Base-by-base conservation (phyloP, 2,113 vertebrate genomes). In the Galeopterus variegatus region DNA sequence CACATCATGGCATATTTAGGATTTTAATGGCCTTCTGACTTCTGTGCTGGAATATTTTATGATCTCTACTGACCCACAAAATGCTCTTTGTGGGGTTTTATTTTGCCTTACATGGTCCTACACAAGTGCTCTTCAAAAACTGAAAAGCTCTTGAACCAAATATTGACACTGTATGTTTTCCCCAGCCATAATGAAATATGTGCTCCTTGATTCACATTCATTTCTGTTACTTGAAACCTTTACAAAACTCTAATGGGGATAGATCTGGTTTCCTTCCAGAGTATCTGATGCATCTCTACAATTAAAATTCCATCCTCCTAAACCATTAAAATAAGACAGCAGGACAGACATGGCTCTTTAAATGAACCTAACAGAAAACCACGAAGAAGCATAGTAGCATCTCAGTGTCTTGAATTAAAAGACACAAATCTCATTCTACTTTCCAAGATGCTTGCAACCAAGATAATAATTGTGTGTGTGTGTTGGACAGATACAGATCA, bases 221-320 rank as follows among this genome's bases (percentile, higher is more conserved):
- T 92, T 97, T 70, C 87, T 3, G 0, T 93, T 92, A 94, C 52
- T 60, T 83, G 96, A 98, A 96, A 96, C 96, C 92, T 93, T 65
- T 94, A 24, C 86, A 83, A 83, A 96, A 83, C 64, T 84, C 95
- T 45, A 81, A 81, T 70, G 62, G 69, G 31, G 75, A 94, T 60
- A 96, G 91, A 96, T 95, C 70, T 92, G 72, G 62, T 96, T 98
- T 97, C 97, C 96, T 93, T 98, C 92, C 97, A 96, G 70, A 95
- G 45, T 62, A 96, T 94, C 96, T 96, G 87, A 95, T 79, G 33
- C 86, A 96, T 84, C 97, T 95, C 26, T 41, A 94, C 92, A 96
- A 97, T 97, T 98, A 98, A 98, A 98, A 98, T 97, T 91, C 88
- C 97, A 97, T 97, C 75, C 96, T 91, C 97, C 75, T 64, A 84